Percentiles rank a stretch among this genome's conserved stretches.
Conservation (phyloP, 2,888 invertebrate species). For the Drosophila prostipennis region DNA sequence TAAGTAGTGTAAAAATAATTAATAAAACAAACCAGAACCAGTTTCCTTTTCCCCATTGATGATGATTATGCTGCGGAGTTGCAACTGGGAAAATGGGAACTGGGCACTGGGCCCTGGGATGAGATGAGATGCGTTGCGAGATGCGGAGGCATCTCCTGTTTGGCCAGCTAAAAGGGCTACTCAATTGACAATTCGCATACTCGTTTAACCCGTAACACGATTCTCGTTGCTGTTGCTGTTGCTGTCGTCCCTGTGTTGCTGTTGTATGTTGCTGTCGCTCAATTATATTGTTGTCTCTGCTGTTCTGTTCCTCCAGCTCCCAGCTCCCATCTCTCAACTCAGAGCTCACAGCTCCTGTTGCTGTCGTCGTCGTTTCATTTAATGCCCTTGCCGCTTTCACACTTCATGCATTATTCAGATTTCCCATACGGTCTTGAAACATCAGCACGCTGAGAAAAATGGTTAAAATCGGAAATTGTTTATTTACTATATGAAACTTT, state of each 20-base stretch:
- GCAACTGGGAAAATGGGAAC: constrained; percentile 4
- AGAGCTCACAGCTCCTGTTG: constrained; percentile 35
- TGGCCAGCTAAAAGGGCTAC: constrained; percentile 60
- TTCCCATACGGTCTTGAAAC: constrained; percentile 61
- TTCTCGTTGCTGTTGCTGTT: constrained; percentile 34
- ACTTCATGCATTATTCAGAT: constrained; percentile 79
- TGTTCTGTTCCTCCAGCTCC: constrained; percentile 33
- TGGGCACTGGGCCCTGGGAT: background rate
- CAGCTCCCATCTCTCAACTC: background rate
- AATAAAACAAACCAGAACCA: constrained; percentile 68
- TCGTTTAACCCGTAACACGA: constrained; percentile 72
- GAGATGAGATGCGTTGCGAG: constrained; percentile 9
- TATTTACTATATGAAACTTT: background rate
- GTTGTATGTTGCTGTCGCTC: constrained; percentile 60
- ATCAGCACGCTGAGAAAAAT: constrained; percentile 8
- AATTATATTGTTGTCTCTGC: constrained; percentile 72
- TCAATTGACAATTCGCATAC: constrained; percentile 75
- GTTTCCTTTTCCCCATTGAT: constrained; percentile 64
- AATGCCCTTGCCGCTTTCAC: constrained; percentile 78
- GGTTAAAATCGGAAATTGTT: too few relatives aligned
- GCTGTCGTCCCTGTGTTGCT: constrained; percentile 35
- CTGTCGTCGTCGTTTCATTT: constrained; percentile 57
- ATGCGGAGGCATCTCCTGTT: constrained; percentile 37
- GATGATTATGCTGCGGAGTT: constrained; percentile 26
- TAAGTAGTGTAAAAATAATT: constrained; percentile 70